Base-by-base conservation (phyloP, 2,888 invertebrate species). In the Rhogogaster chlorosoma region DNA sequence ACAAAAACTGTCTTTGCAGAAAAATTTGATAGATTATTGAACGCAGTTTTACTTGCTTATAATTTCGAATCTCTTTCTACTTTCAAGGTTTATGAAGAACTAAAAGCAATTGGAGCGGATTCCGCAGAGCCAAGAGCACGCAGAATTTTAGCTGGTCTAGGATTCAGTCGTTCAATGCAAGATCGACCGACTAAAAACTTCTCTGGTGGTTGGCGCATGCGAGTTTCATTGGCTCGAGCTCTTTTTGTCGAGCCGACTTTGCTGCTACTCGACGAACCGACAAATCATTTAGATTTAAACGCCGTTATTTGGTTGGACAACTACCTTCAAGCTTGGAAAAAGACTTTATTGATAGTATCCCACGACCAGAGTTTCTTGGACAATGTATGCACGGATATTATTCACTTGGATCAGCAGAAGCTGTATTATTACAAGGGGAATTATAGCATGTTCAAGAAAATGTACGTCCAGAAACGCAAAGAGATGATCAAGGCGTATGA, bases 241-340 rank as follows among this genome's bases (percentile, higher is more conserved):
- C 94, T 99, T 29, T 99, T 99, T 93, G 95, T 99, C 86, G 99
- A 99, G 94, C 99, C 99, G 0, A 99, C 99, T 1, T 94, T 99
- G n/a, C 94, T 99, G 38, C 95, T 99, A 93, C 96, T 99, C 49
- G 99, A 99, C 94, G 99, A 99, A 95, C 99, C 99, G 88, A 99
- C 99, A 0, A 99, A 99, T 94, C 99, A 99, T 94, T 96, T 99
- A 90, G 99, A 99, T 95, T 95, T 99, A 85, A 99, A 99, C 92
- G 99, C 99, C 88, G 99, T 99, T 80, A 99, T 99, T 95, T 99
- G 99, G 99, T 95, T 99, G 85, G 99, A 99, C 93, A 99, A 99
- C 93, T 99, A 99, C 93, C 95, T 99, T 32, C 99, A 99, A 95
- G 96, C 96, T 2, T 99, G 99, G 99, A 99, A 99, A 94, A 99